Evolutionary conservation across 2,797 vertebrate genomes (phyloP).

Genomic region (Sebastes vulpes): DNA sequence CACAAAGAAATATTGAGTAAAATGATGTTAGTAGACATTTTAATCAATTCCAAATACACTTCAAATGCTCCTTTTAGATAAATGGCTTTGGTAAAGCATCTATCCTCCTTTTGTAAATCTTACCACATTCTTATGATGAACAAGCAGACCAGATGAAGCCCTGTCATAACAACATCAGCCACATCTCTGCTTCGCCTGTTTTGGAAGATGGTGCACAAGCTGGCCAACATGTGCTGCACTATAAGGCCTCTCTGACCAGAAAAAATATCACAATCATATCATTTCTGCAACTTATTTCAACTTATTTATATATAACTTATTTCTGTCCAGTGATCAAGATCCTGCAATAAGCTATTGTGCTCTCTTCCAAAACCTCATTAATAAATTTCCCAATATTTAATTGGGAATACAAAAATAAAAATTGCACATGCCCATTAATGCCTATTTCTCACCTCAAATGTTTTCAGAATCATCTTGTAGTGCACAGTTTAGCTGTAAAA

Average conservation of each 20-base stretch:
- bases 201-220: not conserved
- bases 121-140: conserved; percentile 7
- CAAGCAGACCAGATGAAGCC: not conserved
- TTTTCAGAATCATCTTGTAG: too few species aligned
- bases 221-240: not conserved
- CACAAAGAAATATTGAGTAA: not conserved
- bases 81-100: conserved; percentile 1
- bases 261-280: conserved; percentile 17
- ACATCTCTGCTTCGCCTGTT: conserved; percentile 11
- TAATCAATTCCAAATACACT: not conserved
- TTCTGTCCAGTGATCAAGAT: conserved; percentile 11
- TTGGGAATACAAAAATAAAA: conserved; percentile 4
- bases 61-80: conserved; percentile 1
- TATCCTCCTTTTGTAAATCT: conserved; percentile 9
- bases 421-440: not conserved
- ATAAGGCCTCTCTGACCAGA: not conserved
- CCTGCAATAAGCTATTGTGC: not conserved
- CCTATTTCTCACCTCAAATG: too few species aligned
- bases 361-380: conserved; percentile 9
- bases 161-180: conserved; percentile 24
- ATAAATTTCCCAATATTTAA: conserved; percentile 19
- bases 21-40: not conserved
- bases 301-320: too few species aligned
- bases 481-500: too few species aligned
- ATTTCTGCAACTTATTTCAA: conserved; percentile 2